Evolutionary conservation across 2,797 vertebrate genomes (phyloP).

Genomic region (Acipenser ruthenus): DNA sequence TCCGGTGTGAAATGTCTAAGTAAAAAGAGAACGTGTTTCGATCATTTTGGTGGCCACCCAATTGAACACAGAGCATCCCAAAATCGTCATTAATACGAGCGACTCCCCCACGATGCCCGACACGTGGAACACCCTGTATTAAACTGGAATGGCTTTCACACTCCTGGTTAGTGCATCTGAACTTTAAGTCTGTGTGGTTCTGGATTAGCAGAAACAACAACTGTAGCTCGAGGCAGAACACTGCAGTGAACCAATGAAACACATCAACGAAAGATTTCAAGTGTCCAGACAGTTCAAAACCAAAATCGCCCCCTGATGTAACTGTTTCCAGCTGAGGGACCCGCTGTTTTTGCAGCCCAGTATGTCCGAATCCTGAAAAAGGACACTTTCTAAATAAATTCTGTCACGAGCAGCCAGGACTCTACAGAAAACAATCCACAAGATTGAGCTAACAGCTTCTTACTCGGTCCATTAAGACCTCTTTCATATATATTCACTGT

Average conservation of each 20-base stretch:
- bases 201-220: no score
- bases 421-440: background rate
- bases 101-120: no score
- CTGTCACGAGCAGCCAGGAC: background rate
- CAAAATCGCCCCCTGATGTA: background rate
- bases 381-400: constrained; percentile 2
- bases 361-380: background rate
- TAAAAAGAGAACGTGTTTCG: no score
- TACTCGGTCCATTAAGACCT: background rate
- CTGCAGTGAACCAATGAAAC: background rate
- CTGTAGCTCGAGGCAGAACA: background rate
- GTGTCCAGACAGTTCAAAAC: background rate
- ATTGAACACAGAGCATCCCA: no score
- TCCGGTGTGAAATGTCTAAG: no score
- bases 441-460: background rate
- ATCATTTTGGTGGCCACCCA: no score
- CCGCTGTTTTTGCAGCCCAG: background rate
- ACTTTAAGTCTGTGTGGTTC: no score
- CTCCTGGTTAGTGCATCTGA: no score
- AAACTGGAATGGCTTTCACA: no score
- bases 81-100: no score
- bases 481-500: background rate
- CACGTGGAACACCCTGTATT: no score
- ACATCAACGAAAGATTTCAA: background rate
- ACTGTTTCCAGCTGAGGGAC: background rate